A percentile compares a stretch with the other conserved stretches of the same genome.
These are phyloP conservation scores for Allobates femoralis DNA, from an alignment of 2,797 vertebrate species.

Conservation along the genomic window DNA sequence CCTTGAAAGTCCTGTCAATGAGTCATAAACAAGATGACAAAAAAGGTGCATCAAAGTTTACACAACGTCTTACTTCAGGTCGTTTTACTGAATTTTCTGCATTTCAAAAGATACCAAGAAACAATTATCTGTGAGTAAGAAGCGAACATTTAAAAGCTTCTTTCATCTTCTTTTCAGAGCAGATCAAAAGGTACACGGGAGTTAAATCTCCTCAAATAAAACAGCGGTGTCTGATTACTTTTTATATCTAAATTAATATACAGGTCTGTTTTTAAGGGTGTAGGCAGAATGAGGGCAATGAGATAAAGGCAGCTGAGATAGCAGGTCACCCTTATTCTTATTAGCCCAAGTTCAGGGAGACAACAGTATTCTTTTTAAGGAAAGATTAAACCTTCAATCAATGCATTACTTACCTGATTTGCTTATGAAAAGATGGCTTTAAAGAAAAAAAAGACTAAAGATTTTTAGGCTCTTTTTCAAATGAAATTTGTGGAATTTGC, in stretches of 20 bases:
- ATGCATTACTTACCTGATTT: neutral
- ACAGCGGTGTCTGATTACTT: conserved; percentile 51
- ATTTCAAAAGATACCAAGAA: conserved; percentile 62
- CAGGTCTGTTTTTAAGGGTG: conserved; percentile 38
- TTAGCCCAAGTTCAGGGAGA: neutral
- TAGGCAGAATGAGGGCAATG: conserved; percentile 46
- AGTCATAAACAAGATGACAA: conserved; percentile 41
- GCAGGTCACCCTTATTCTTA: conserved; percentile 26
- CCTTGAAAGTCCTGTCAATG: conserved; percentile 28
- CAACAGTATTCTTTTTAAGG: neutral
- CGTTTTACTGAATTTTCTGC: conserved; percentile 51
- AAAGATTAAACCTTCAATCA: neutral
- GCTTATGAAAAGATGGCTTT: neutral
- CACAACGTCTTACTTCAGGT: conserved; percentile 47
- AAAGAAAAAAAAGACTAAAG: neutral
- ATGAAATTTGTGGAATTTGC: too few species aligned
- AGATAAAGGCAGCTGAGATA: neutral
- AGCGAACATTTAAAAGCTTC: conserved; percentile 59
- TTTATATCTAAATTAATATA: conserved; percentile 52
- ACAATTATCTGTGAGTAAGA: conserved; percentile 59
- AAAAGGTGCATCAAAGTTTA: conserved; percentile 55
- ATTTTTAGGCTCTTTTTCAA: neutral
- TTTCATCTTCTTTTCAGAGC: conserved; percentile 60
- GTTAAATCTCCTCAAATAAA: conserved; percentile 60
- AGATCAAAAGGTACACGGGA: conserved; percentile 60